Conservation (phyloP, 1,140 invertebrate genomes). For the Panagrolaimus sp. region DNA sequence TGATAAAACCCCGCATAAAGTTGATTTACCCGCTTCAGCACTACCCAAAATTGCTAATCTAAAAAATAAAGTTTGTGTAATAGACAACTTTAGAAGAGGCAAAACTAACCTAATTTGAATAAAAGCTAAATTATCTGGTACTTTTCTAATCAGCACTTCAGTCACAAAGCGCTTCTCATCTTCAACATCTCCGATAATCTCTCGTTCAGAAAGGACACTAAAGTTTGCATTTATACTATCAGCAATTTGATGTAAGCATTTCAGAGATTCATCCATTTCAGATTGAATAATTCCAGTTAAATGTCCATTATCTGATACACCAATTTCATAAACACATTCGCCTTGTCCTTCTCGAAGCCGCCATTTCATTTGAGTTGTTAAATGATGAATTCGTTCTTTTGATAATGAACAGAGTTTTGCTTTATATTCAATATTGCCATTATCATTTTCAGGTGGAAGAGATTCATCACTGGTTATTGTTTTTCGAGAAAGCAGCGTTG, state of each 20-base stretch:
- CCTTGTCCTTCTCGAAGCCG: slow-evolving; percentile 66
- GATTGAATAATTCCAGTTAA: slow-evolving; percentile 73
- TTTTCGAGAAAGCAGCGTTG: not conserved
- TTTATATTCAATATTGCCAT: slow-evolving; percentile 54
- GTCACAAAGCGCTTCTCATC: slow-evolving; percentile 64
- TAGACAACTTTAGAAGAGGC: slow-evolving; percentile 1
- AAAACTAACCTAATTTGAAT: slow-evolving; percentile 38
- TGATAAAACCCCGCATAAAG: slow-evolving; percentile 75
- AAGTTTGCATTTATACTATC: slow-evolving; percentile 73
- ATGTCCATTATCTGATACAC: slow-evolving; percentile 84
- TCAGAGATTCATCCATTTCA: slow-evolving; percentile 76
- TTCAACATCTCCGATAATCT: slow-evolving; percentile 18
- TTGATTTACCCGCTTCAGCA: slow-evolving; percentile 51
- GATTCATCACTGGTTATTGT: not conserved
- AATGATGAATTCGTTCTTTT: slow-evolving; percentile 62
- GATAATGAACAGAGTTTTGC: slow-evolving; percentile 62
- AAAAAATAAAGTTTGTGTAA: too few relatives aligned
- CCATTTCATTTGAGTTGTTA: slow-evolving; percentile 65
- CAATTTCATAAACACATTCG: slow-evolving; percentile 91
- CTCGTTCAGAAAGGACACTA: slow-evolving; percentile 26
- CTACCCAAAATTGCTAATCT: slow-evolving; percentile 43
- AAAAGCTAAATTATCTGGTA: slow-evolving; percentile 82
- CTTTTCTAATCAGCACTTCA: slow-evolving; percentile 84
- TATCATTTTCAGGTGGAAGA: slow-evolving; percentile 49
- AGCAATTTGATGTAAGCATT: slow-evolving; percentile 78